Conservation (phyloP, 2,888 invertebrate genomes). For the Drosophila ustulata region DNA sequence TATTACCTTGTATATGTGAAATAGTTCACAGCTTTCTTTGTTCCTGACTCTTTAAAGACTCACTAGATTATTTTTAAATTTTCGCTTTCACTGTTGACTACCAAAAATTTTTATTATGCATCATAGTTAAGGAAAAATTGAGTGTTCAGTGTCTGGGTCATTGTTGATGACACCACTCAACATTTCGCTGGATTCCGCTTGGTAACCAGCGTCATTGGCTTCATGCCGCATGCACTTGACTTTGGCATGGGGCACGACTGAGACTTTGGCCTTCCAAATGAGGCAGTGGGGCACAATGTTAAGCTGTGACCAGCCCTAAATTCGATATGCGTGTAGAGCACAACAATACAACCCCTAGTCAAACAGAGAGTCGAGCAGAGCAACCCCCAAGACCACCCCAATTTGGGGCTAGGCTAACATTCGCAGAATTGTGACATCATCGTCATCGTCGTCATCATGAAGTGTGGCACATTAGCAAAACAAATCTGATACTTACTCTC, state of each 20-base stretch:
- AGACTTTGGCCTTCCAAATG: constrained; percentile 59
- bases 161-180: constrained; percentile 5
- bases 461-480: constrained; percentile 32
- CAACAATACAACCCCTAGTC: constrained; percentile 1
- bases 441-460: constrained; percentile 28
- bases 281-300: constrained; percentile 28
- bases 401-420: constrained; percentile 43
- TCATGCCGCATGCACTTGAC: constrained; percentile 40
- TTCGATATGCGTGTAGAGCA: constrained; percentile 26
- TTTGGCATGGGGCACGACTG: constrained; percentile 40
- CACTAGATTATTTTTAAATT: not conserved
- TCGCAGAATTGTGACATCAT: constrained; percentile 61
- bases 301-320: constrained; percentile 42
- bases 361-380: constrained; percentile 6
- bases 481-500: constrained; percentile 32
- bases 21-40: no score
- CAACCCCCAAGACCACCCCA: constrained; percentile 11
- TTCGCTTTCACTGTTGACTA: not conserved
- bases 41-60: no score
- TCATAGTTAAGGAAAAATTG: not conserved
- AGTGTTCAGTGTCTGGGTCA: not conserved
- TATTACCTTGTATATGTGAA: no score
- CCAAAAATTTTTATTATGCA: not conserved
- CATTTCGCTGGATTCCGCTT: constrained; percentile 6
- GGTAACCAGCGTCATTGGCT: constrained; percentile 26